Conservation (phyloP, 1,140 invertebrate genomes). For the Heliconius hermathena region DNA sequence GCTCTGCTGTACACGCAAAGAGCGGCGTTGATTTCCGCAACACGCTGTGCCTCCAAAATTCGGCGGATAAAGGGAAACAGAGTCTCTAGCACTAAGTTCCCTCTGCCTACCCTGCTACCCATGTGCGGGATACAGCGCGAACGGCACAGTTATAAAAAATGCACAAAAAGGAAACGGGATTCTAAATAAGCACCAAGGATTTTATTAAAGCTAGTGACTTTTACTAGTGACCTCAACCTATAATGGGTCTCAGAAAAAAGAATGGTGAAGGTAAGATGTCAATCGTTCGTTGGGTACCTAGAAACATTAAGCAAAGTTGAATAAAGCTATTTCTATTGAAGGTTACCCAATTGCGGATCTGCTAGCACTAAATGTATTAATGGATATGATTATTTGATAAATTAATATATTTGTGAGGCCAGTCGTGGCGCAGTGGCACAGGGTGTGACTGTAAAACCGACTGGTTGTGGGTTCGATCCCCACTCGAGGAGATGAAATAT, state of each 20-base stretch:
- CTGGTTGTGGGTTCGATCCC: too few species aligned
- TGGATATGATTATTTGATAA: neutral
- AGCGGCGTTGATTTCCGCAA: too few species aligned
- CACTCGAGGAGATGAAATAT: too few species aligned
- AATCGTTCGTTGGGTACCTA: constrained; percentile 37
- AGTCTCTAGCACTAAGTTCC: too few species aligned
- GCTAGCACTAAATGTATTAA: neutral
- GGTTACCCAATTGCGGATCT: constrained; percentile 37
- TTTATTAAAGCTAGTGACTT: constrained; percentile 30
- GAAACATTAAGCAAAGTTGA: constrained; percentile 31
- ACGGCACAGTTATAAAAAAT: constrained; percentile 11
- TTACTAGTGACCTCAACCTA: constrained; percentile 38
- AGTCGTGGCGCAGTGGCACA: too few species aligned
- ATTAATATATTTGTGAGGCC: too few species aligned
- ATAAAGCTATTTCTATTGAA: constrained; percentile 29
- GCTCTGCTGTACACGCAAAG: too few species aligned
- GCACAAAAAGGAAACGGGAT: constrained; percentile 33
- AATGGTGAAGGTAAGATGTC: constrained; percentile 41
- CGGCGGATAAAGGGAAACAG: too few species aligned
- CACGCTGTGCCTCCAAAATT: too few species aligned
- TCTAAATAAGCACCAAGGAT: constrained; percentile 32
- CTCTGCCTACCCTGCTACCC: too few species aligned
- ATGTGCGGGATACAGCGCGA: too few species aligned
- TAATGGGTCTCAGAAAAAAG: constrained; percentile 36
- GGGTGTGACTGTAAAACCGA: too few species aligned